Conservation (phyloP, 2,797 vertebrate species). For the Lacerta viridis region DNA sequence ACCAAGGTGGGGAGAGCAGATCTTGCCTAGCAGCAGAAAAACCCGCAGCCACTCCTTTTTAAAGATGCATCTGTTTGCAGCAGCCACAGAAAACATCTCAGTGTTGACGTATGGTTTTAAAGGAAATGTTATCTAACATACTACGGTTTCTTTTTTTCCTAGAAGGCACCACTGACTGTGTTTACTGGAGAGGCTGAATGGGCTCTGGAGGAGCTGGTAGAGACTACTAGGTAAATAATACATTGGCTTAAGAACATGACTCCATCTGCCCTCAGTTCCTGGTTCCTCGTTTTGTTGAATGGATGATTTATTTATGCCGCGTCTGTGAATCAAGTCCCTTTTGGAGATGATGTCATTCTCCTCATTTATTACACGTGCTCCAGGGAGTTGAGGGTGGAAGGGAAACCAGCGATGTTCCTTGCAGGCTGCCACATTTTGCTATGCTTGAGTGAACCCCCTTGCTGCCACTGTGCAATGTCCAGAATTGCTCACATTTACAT, state of each 20-base stretch:
- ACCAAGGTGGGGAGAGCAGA: neutral
- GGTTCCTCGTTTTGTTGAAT: constrained; percentile 53
- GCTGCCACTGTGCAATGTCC: neutral
- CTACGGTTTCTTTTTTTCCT: constrained; percentile 30
- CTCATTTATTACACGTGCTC: constrained; percentile 58
- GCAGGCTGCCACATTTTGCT: constrained; percentile 5
- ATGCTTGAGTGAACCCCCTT: neutral
- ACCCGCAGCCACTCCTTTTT: neutral
- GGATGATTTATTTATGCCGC: constrained; percentile 58
- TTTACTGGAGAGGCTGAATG: constrained; percentile 48
- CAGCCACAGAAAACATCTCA: neutral
- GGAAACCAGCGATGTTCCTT: constrained; percentile 26
- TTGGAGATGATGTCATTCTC: constrained; percentile 62
- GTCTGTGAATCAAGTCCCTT: constrained; percentile 50
- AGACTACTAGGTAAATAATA: constrained; percentile 58
- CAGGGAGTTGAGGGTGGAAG: constrained; percentile 13
- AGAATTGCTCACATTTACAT: neutral
- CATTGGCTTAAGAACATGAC: constrained; percentile 53
- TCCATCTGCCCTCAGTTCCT: neutral
- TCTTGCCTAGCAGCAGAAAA: neutral
- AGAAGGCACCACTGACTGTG: neutral
- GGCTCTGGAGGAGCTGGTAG: neutral
- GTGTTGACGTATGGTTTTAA: neutral
- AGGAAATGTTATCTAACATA: constrained; percentile 21
- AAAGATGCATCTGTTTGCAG: neutral